Conservation (phyloP, 2,797 vertebrate genomes). For the Phaenicophaeus curvirostris region DNA sequence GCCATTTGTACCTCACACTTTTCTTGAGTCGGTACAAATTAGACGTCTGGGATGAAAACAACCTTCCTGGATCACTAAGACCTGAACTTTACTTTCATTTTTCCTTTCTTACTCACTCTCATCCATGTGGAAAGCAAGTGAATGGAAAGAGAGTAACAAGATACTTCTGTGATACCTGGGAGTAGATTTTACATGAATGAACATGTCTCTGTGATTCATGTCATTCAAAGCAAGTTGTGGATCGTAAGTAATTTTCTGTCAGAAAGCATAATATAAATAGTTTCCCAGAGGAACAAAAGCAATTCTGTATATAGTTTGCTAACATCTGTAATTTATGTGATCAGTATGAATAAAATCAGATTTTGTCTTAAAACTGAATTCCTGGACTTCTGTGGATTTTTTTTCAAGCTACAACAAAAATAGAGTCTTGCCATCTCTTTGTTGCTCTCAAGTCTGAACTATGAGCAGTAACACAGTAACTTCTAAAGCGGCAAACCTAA, state of each 20-base stretch:
- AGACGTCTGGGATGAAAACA: neutral
- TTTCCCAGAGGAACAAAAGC: neutral
- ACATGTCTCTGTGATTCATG: neutral
- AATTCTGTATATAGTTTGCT: neutral
- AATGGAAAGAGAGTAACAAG: neutral
- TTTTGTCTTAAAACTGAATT: neutral
- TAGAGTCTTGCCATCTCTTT: neutral
- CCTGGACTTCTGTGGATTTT: neutral
- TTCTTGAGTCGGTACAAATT: neutral
- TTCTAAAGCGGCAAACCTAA: neutral
- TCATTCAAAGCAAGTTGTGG: neutral
- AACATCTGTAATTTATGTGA: constrained; percentile 39
- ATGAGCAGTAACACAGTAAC: neutral
- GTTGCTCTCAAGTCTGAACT: neutral
- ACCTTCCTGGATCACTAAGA: neutral
- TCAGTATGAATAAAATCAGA: constrained; percentile 25
- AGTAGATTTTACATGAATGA: neutral
- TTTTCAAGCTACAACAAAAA: neutral
- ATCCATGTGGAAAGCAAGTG: neutral
- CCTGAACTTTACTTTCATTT: neutral
- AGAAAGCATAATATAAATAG: neutral
- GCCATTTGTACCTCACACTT: neutral
- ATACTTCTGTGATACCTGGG: neutral
- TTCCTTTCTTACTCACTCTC: neutral
- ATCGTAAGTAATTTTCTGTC: neutral